Evolutionary conservation across 2,888 invertebrate genomes (phyloP).

Genomic region (Pterobdella sp.): DNA sequence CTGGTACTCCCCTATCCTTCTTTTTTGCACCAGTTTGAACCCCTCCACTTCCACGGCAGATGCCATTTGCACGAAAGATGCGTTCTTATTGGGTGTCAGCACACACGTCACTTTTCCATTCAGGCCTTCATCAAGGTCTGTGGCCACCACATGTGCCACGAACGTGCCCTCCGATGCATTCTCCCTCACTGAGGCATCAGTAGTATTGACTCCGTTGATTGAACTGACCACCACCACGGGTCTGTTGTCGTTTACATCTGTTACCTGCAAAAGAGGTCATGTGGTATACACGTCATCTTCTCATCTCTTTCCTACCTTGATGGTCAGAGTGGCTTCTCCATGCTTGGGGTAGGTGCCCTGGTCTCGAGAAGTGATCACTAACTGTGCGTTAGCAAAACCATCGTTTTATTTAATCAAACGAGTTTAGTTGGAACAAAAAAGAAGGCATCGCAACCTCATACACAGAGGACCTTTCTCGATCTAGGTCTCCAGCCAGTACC

Average conservation of each 20-base stretch:
- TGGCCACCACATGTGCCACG: conserved; percentile 18
- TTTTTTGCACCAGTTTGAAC: too few relatives aligned
- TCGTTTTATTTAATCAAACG: too few relatives aligned
- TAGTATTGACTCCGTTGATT: not conserved
- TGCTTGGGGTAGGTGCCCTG: conserved; percentile 7
- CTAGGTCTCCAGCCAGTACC: not conserved
- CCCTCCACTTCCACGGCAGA: too few relatives aligned
- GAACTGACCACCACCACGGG: conserved; percentile 14
- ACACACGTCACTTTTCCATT: conserved; percentile 23
- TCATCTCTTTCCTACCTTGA: too few relatives aligned
- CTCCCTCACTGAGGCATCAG: conserved; percentile 20
- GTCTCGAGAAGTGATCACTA: too few relatives aligned
- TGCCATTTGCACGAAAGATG: too few relatives aligned
- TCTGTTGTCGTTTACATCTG: conserved; percentile 25
- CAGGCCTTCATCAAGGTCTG: conserved; percentile 12
- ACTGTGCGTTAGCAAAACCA: too few relatives aligned
- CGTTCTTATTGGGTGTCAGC: too few relatives aligned
- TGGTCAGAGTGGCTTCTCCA: not conserved
- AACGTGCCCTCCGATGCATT: conserved; percentile 28
- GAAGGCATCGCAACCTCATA: conserved; percentile 11
- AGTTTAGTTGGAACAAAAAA: too few relatives aligned
- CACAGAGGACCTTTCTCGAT: not conserved
- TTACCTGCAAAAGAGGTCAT: too few relatives aligned
- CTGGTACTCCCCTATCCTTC: too few relatives aligned
- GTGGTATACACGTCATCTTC: too few relatives aligned